Base-by-base conservation (phyloP, 1,140 invertebrate genomes). In the Cataglyphis hispanica region DNA sequence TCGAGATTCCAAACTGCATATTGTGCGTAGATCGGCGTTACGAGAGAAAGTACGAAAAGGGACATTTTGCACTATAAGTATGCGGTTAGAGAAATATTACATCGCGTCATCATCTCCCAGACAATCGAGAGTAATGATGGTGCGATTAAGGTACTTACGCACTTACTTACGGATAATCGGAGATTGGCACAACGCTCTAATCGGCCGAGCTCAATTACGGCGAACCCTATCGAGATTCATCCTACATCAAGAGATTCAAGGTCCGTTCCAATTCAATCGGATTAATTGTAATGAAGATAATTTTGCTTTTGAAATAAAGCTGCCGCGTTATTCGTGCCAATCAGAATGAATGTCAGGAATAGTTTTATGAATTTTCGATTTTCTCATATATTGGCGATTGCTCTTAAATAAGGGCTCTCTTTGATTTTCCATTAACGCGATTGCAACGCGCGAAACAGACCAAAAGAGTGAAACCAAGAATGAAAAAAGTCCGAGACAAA, bases 41-140 rank as follows among this genome's bases (percentile, higher is more conserved):
- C 40, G 61, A 46, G 76, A 69, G 63, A 69, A 69, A 80, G 43
- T n/a, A 22, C 77, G 27, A 34, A 69, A 80, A 53, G 46, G 31
- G 40, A 67, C 43, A 56, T 31, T 56, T 78, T 31, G 27, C 76
- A 37, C 16, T 37, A 50, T 37, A 43, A 11, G 40, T 16, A 0
- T 13, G 50, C 25, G 58, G 56, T 1, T 50, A 64, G 60, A 77
- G 43, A 78, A 77, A 53, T 69, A 69, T 80, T 80, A 56, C 31
- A 40, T 61, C 61, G 27, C 76, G 27, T 37, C 43, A 8, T 80
- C 76, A 56, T 80, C 46, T 67, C 61, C 13, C 63, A 37, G 43
- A 80, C 77, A 80, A 80, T 80, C 46, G 43, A 37, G 77, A 80
- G 77, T 69, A 80, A 80, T 80, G 22, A 69, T 69, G 53, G 61